A percentile compares a stretch with the other conserved stretches of the same genome.
These are phyloP conservation scores for Ophion ventricosus DNA, from an alignment of 2,888 invertebrate genomes.

Conservation along the genomic window DNA sequence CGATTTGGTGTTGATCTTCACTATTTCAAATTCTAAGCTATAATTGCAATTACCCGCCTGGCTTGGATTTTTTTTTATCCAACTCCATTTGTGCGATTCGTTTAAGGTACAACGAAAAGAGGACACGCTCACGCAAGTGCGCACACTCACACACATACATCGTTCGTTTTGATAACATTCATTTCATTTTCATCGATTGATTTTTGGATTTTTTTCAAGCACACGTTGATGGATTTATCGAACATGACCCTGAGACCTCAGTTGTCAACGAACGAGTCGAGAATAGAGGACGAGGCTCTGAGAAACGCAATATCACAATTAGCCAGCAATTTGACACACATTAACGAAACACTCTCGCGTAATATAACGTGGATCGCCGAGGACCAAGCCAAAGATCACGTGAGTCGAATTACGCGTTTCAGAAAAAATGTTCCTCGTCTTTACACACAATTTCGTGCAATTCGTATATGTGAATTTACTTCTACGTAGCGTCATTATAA, in stretches of 20 bases:
- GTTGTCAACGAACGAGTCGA: slow-evolving; percentile 78
- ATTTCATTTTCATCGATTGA: background rate
- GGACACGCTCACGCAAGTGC: too few relatives aligned
- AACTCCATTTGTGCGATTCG: too few relatives aligned
- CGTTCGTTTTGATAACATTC: background rate
- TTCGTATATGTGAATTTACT: too few relatives aligned
- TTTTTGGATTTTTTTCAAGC: slow-evolving; percentile 70
- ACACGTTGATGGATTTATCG: slow-evolving; percentile 76
- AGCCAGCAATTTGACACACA: slow-evolving; percentile 79
- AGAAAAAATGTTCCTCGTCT: slow-evolving; percentile 1
- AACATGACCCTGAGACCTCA: slow-evolving; percentile 77
- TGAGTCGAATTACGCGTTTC: slow-evolving; percentile 72
- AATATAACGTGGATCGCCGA: slow-evolving; percentile 82
- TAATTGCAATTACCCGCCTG: background rate
- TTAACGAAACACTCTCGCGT: slow-evolving; percentile 82
- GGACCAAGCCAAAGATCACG: slow-evolving; percentile 83
- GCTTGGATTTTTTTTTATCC: too few relatives aligned
- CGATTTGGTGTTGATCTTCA: background rate
- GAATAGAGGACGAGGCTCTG: slow-evolving; percentile 80
- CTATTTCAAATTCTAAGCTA: background rate
- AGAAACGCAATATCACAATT: slow-evolving; percentile 79
- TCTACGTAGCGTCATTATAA: too few relatives aligned
- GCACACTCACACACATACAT: background rate
- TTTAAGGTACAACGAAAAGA: too few relatives aligned
- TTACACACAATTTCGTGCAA: background rate